Base-by-base conservation (phyloP, 1,140 invertebrate genomes). In the Riptortus pedestris region DNA sequence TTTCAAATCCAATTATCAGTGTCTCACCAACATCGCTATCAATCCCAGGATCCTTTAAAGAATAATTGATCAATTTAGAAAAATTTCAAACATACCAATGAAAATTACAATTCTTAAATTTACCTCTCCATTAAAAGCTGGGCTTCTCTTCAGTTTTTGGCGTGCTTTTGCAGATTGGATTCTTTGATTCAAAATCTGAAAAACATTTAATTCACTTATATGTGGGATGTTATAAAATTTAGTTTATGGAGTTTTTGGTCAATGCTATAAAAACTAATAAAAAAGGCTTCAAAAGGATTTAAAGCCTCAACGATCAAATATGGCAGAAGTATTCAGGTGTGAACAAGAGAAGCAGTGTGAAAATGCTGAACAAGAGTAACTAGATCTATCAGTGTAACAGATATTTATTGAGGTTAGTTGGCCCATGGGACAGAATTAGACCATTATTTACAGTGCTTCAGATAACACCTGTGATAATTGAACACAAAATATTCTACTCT, bases 161-260 rank as follows among this genome's bases (percentile, higher is more conserved):
- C 65, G 33, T 22, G 65, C 61, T 47, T 68, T 66, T 0, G 68
- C 68, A 12, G 68, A 69, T 43, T 68, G 67, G n/a, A 69, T 58
- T 65, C 68, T 62, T 48, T 69, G 67, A 47, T 59, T 68, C 18
- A 69, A 38, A 48, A 69, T 68, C 68, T 69, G 63, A 33, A 66
- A 66, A 9, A 47, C 11, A 47, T 9, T 4, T 47, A 47, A 47
- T 20, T 47, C 2, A 47, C 4, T 47, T 20, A 47, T 2, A 47
- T 20, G 43, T 2, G 20, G 43, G 14, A 45, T 2, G 2, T 51
- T 14, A 62, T 26, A 38, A 24, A 33, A 52, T 33, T 55, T 9
- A 47, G 47, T 28, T 43, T n/a, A 14, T 26, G 18, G 20, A n/a
- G 29, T 18, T 52, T 55, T 12, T 29, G 2, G 20, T 12, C 9